phyloP scores from a whole-genome alignment of 2,888 invertebrate species.

The Sarcophaga caerulescens region DNA sequence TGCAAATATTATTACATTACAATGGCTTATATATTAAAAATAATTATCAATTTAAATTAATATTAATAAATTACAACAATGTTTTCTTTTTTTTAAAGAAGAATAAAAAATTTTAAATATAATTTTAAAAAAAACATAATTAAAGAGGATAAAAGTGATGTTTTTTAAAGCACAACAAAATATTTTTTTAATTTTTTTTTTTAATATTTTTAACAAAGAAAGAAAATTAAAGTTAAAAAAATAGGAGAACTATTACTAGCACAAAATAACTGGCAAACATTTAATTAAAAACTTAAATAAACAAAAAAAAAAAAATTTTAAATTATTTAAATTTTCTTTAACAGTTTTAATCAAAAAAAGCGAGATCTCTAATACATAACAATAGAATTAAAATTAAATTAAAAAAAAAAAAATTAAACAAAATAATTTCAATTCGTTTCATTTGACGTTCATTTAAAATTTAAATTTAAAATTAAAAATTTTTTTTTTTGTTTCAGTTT shows the following conservation, averaged over 20 bases:
- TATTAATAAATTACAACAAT: neutral
- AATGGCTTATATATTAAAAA: constrained; percentile 10
- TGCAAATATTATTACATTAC: constrained; percentile 60
- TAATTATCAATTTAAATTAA: neutral
- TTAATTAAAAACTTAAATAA: constrained; percentile 30
- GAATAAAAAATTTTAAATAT: neutral
- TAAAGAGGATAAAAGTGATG: neutral
- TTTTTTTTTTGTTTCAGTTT: neutral
- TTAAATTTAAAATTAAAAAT: too few relatives aligned
- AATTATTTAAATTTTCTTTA: neutral
- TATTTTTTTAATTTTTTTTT: neutral
- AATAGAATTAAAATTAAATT: constrained; percentile 46
- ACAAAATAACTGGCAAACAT: constrained; percentile 57
- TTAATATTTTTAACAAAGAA: constrained; percentile 2
- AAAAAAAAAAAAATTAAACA: constrained; percentile 38
- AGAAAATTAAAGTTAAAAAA: constrained; percentile 39
- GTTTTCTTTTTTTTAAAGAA: neutral
- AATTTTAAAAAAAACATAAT: neutral
- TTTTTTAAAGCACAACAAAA: constrained; percentile 5
- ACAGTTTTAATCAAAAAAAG: constrained; percentile 29
- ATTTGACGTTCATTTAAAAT: neutral
- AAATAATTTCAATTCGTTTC: constrained; percentile 53
- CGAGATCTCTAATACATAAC: constrained; percentile 63
- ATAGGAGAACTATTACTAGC: constrained; percentile 34
- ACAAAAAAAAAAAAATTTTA: constrained; percentile 12